Percentiles rank a stretch among this genome's conserved stretches.
These are phyloP conservation scores for Periophthalmus modestus DNA, from an alignment of 2,113 vertebrate genomes.

Conservation along the genomic window DNA sequence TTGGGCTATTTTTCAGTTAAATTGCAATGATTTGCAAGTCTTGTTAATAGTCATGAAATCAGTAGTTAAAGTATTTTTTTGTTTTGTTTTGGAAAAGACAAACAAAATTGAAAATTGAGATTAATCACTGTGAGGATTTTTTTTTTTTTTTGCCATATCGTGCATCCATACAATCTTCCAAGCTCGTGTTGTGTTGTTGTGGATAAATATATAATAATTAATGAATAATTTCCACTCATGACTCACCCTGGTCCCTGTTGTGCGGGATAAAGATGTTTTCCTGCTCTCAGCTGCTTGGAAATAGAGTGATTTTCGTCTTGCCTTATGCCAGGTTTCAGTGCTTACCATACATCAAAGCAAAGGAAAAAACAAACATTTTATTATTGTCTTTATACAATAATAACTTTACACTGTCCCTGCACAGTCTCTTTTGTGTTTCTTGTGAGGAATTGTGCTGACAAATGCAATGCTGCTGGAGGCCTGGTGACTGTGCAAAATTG, in stretches of 20 bases:
- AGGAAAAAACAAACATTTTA: slow-evolving; percentile 44
- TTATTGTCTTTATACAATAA: slow-evolving; percentile 14
- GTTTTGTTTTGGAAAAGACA: no score
- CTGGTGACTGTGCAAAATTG: neutral
- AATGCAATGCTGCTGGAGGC: slow-evolving; percentile 1
- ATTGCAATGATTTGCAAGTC: no score
- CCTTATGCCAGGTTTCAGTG: slow-evolving; percentile 50
- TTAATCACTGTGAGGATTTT: no score
- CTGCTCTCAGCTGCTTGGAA: slow-evolving; percentile 57
- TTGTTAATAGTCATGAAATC: no score
- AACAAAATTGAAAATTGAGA: no score
- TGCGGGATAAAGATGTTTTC: slow-evolving; percentile 60
- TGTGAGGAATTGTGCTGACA: slow-evolving; percentile 21
- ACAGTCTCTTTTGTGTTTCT: slow-evolving; percentile 15
- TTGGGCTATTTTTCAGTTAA: no score
- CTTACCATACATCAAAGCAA: slow-evolving; percentile 14
- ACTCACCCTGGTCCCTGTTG: slow-evolving; percentile 58
- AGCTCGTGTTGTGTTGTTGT: slow-evolving; percentile 46
- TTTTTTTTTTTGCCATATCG: no score
- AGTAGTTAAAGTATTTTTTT: no score
- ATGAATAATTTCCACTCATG: slow-evolving; percentile 70
- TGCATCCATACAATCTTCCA: slow-evolving; percentile 13
- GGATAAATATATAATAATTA: slow-evolving; percentile 51
- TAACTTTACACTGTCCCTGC: slow-evolving; percentile 7
- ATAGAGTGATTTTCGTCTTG: slow-evolving; percentile 65